These are phyloP conservation scores for Heliocidaris erythrogramma DNA, from an alignment of 35 echinoderm and acorn worm species.

Conservation along the genomic window DNA sequence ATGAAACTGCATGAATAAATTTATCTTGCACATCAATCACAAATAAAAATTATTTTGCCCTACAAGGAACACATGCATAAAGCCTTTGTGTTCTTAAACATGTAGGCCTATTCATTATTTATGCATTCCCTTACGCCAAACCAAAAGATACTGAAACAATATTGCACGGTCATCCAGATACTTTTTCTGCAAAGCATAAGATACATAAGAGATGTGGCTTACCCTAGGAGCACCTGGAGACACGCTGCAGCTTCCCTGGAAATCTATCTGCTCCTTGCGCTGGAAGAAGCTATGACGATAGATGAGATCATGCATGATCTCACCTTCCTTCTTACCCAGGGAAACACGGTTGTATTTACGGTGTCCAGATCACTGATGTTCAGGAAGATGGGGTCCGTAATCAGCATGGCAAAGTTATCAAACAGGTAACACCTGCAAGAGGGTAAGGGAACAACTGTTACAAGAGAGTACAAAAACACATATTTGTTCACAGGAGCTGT, in stretches of 20 bases:
- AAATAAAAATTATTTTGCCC: no score
- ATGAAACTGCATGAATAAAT: no score
- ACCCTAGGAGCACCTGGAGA: conserved; percentile 88
- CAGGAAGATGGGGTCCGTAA: conserved; percentile 83
- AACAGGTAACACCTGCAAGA: conserved; percentile 89
- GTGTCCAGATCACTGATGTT: conserved; percentile 74
- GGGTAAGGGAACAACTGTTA: not conserved
- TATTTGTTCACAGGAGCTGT: no score
- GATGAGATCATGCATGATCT: conserved; percentile 97
- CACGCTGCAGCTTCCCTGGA: conserved; percentile 90
- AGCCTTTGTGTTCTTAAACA: no score
- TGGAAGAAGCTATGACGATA: conserved; percentile 92
- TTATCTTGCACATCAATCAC: no score
- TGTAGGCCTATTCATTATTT: no score
- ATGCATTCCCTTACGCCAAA: no score
- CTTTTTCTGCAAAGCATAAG: no score
- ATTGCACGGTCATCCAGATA: no score
- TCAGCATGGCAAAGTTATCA: conserved; percentile 89
- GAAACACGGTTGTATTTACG: conserved; percentile 80
- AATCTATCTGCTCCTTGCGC: conserved; percentile 85
- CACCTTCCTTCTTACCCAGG: conserved; percentile 91
- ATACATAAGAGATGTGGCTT: not conserved
- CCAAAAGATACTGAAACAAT: no score
- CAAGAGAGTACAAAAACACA: no score
- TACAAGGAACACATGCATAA: no score